Base-by-base conservation (phyloP, 2,888 invertebrate genomes). In the Melolontha melolontha region DNA sequence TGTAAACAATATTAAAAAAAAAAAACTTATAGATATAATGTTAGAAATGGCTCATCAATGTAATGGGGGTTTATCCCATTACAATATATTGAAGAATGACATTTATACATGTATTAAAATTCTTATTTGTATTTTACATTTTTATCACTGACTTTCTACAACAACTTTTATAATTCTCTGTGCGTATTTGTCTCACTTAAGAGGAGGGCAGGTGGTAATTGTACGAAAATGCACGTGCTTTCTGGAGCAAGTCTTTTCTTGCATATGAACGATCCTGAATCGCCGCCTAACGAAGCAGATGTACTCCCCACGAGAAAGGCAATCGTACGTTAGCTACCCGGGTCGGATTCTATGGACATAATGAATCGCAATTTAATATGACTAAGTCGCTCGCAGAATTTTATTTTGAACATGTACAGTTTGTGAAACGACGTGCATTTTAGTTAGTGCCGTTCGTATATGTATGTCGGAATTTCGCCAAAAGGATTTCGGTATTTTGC, bases 401-500 rank as follows among this genome's bases (percentile, higher is more conserved):
- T n/a, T n/a, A 55, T 55, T 40, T 55, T 55, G 10, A 55, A 49
- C 16, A 41, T 55, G 40, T n/a, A 40, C 54, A 8, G 14, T 34
- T 29, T 34, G 14, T 27, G 27, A 10, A 51, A 34, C 34, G 34
- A 34, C 34, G 34, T 34, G 34, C 7, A 34, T 34, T 34, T 34
- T 6, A 34, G 34, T 34, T 5, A 6, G 34, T 27, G 27, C 5
- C 5, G 10, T 39, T 40, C 16, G 10, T 29, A 42, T 57, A 17
- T 42, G 29, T 14, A 14, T 11, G 59, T 47, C 49, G 47, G 39
- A 29, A 62, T 47, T 62, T 62, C 47, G 34, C 47, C 47, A 34
- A 57, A 62, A 62, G 59, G 59, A 47, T 49, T 62, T 62, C 59
- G 59, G 17, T 34, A 62, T 51, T 34, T 34, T 62, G 65, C 71